A percentile compares a stretch with the other conserved stretches of the same genome.
These are phyloP conservation scores for Myopa tessellatipennis DNA, from an alignment of 2,888 invertebrate species.

Conservation along the genomic window DNA sequence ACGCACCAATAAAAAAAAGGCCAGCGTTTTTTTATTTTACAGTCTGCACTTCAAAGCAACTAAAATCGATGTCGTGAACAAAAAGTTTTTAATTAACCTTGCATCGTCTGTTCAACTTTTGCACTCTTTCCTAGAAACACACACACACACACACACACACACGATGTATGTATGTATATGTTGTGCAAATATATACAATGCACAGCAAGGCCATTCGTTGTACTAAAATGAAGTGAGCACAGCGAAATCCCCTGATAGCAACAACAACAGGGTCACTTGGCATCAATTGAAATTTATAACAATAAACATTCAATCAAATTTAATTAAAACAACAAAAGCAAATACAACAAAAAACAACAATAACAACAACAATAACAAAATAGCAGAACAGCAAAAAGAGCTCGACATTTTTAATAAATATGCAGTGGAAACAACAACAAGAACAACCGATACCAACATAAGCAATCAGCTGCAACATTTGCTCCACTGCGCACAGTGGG, in stretches of 20 bases:
- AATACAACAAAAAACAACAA: too few relatives aligned
- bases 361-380: too few relatives aligned
- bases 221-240: neutral
- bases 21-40: too few relatives aligned
- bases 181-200: neutral
- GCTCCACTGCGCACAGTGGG: conserved; percentile 27
- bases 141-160: neutral
- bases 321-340: conserved; percentile 21
- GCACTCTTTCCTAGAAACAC: neutral
- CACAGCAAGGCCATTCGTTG: neutral
- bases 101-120: conserved; percentile 10
- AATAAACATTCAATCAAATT: conserved; percentile 18
- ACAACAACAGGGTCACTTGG: neutral
- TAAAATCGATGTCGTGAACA: neutral
- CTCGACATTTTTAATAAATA: conserved; percentile 17
- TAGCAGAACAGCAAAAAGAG: neutral
- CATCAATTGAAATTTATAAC: neutral
- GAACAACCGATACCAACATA: neutral
- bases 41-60: neutral
- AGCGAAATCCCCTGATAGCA: neutral
- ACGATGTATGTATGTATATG: neutral
- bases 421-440: neutral
- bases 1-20: too few relatives aligned
- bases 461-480: neutral
- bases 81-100: conserved; percentile 4